These are phyloP conservation scores for Danaus chrysippus DNA, from an alignment of 2,888 invertebrate genomes.

Conservation along the genomic window DNA sequence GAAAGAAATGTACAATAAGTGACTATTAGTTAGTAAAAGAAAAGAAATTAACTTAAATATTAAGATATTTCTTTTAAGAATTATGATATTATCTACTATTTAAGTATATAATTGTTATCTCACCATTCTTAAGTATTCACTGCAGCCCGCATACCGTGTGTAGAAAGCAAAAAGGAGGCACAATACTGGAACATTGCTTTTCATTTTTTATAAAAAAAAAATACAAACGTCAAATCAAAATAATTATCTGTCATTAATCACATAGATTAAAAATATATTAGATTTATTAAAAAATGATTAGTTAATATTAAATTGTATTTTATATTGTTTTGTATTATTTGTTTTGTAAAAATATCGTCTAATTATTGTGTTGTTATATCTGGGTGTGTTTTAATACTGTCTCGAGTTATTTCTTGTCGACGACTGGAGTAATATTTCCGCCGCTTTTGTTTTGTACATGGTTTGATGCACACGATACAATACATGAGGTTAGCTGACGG, in stretches of 20 bases:
- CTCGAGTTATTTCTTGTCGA: slow-evolving; percentile 65
- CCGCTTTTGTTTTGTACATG: slow-evolving; percentile 73
- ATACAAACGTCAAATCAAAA: no score
- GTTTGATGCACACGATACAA: slow-evolving; percentile 61
- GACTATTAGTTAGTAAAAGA: no score
- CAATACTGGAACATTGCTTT: slow-evolving; percentile 40
- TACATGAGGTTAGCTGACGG: slow-evolving; percentile 57
- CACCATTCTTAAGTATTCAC: slow-evolving; percentile 71
- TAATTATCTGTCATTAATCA: no score
- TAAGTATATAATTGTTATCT: slow-evolving; percentile 37
- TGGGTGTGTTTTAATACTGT: slow-evolving; percentile 51
- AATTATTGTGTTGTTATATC: slow-evolving; percentile 1
- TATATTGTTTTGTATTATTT: no score
- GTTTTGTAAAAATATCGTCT: not conserved
- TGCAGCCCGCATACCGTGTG: slow-evolving; percentile 56
- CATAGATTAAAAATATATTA: no score
- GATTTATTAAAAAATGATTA: no score
- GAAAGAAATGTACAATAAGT: no score
- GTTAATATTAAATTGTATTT: no score
- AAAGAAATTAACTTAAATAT: no score
- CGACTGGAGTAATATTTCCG: slow-evolving; percentile 70
- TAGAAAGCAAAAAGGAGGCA: slow-evolving; percentile 62
- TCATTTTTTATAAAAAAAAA: slow-evolving; percentile 47
- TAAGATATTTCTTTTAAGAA: not conserved
- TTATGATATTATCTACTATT: slow-evolving; percentile 19